Evolutionary conservation across 2,888 invertebrate species (phyloP).

Genomic region (Terebella lapidaria): DNA sequence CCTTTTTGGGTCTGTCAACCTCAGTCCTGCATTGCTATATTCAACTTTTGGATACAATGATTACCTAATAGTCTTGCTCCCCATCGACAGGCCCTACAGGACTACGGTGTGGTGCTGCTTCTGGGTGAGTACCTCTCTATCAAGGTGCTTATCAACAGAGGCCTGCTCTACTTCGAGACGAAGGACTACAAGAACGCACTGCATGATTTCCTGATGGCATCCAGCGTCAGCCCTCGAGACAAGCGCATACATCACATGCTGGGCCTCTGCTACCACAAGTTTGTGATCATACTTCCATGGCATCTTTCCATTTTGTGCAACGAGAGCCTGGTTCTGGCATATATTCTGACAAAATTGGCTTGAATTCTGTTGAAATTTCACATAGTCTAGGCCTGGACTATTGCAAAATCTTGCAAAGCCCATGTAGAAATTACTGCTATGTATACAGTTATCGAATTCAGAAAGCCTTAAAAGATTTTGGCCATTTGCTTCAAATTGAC

Average conservation of each 20-base stretch:
- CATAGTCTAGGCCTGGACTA: no score
- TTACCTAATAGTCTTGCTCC: not conserved
- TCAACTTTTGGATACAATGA: no score
- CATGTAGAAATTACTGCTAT: no score
- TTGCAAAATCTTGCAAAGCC: no score
- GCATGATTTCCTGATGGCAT: slow-evolving; percentile 48
- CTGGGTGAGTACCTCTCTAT: slow-evolving; percentile 43
- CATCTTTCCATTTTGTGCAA: not conserved
- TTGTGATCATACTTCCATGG: slow-evolving; percentile 23
- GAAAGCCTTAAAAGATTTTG: no score
- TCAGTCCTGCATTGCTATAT: no score
- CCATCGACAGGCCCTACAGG: slow-evolving; percentile 41
- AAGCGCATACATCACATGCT: slow-evolving; percentile 48
- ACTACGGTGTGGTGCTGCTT: slow-evolving; percentile 51
- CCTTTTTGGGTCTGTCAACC: no score
- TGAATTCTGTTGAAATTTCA: no score
- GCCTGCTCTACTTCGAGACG: slow-evolving; percentile 48
- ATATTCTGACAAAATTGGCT: no score
- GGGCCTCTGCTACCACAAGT: slow-evolving; percentile 52
- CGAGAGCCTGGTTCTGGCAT: no score
- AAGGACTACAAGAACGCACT: slow-evolving; percentile 49
- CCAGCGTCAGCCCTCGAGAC: slow-evolving; percentile 36
- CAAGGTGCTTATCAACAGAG: slow-evolving; percentile 50
- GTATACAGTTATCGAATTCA: no score
- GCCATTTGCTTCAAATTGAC: no score